Percentiles rank a stretch among this genome's conserved stretches.
phyloP scores from a whole-genome alignment of 2,888 invertebrate genomes.

The Eristalinus sepulchralis region DNA sequence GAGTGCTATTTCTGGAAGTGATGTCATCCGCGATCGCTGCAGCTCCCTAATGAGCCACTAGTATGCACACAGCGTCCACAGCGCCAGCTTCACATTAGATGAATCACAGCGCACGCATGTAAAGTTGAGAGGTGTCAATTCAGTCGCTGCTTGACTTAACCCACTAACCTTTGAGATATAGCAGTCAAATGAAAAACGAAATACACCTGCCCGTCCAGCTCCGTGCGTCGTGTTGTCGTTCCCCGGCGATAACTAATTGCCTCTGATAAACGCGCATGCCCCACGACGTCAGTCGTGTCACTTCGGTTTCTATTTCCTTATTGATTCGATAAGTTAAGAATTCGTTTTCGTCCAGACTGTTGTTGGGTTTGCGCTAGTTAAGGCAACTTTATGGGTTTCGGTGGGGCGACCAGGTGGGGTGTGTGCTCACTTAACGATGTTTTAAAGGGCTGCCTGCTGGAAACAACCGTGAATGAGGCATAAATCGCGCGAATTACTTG shows the following conservation, averaged over 20 bases:
- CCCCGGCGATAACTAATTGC: conserved; percentile 1
- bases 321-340: conserved; percentile 39
- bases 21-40: background rate
- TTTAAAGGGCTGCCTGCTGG: background rate
- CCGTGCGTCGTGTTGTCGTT: background rate
- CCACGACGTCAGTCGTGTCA: background rate
- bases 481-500: background rate
- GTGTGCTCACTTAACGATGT: background rate
- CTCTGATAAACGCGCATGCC: background rate
- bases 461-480: background rate
- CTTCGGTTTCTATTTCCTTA: conserved; percentile 29
- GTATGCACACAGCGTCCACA: background rate
- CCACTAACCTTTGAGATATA: background rate
- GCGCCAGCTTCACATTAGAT: background rate
- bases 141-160: background rate
- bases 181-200: background rate
- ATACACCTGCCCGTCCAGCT: background rate
- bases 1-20: background rate
- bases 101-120: background rate
- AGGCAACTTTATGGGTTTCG: background rate
- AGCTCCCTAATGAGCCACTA: background rate
- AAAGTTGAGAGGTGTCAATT: background rate
- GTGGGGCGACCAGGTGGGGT: background rate
- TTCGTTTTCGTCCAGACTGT: background rate
- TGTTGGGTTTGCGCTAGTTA: background rate